Percentiles rank a stretch among this genome's conserved stretches.
Conservation (phyloP, 2,113 vertebrate species). For the Geococcyx californianus region DNA sequence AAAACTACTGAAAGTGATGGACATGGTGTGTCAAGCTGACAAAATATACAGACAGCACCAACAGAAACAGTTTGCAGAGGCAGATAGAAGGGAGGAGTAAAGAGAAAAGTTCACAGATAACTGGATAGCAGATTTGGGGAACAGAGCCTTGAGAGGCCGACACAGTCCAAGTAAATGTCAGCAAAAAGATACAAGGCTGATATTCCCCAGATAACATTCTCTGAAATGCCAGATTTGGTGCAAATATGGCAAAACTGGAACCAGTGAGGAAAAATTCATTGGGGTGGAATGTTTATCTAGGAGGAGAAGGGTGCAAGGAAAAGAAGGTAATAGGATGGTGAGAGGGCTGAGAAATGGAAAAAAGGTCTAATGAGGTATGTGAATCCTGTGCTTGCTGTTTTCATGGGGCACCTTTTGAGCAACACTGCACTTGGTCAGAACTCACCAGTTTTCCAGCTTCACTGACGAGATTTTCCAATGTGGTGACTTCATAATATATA, state of each 20-base stretch:
- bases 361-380: neutral
- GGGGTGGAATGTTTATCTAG: neutral
- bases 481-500: neutral
- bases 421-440: neutral
- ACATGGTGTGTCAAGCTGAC: neutral
- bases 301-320: neutral
- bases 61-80: neutral
- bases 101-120: neutral
- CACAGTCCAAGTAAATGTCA: neutral
- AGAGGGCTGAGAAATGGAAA: neutral
- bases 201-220: accelerated
- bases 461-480: neutral
- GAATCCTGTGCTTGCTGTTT: neutral
- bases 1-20: neutral
- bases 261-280: neutral
- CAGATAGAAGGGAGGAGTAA: neutral
- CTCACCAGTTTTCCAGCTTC: neutral
- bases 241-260: neutral
- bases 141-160: neutral
- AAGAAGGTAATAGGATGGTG: neutral
- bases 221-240: neutral
- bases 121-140: neutral
- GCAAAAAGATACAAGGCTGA: neutral
- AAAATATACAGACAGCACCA: neutral
- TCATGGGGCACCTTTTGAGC: neutral